Percentiles rank a stretch among this genome's conserved stretches.
Conservation (phyloP, 2,888 invertebrate species). For the Salpingus planirostris region DNA sequence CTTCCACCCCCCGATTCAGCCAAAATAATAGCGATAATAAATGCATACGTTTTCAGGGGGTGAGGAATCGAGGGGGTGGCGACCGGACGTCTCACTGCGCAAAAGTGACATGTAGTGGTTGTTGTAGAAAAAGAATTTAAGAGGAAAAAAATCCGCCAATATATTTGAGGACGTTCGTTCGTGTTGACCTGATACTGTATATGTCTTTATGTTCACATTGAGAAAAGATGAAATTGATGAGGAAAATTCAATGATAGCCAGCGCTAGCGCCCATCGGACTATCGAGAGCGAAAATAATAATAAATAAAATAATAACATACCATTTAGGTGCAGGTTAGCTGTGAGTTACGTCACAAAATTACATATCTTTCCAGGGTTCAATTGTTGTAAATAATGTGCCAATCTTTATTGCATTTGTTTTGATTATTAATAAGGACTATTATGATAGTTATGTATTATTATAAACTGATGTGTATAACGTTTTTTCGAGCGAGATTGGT, state of each 20-base stretch:
- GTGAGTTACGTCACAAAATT: conserved; percentile 35
- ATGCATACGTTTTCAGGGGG: neutral
- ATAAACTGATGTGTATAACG: conserved; percentile 10
- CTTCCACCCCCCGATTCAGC: conserved; percentile 5
- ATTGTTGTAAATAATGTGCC: conserved; percentile 43
- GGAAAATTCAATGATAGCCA: too few relatives aligned
- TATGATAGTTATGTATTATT: conserved; percentile 11
- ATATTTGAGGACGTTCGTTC: too few relatives aligned
- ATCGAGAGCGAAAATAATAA: conserved; percentile 17
- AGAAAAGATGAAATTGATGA: conserved; percentile 2
- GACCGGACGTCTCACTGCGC: conserved; percentile 1
- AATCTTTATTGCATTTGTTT: conserved; percentile 36
- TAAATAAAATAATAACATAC: too few relatives aligned
- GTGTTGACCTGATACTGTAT: conserved; percentile 30
- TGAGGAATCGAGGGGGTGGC: neutral
- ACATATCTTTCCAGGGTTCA: conserved; percentile 46
- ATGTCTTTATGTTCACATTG: conserved; percentile 30
- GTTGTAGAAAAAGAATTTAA: too few relatives aligned
- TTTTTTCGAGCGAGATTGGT: too few relatives aligned
- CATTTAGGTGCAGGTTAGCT: conserved; percentile 31
- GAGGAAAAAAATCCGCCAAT: too few relatives aligned
- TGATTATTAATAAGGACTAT: conserved; percentile 21
- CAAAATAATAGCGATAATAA: conserved; percentile 1
- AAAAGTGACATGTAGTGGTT: too few relatives aligned
- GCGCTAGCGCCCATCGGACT: too few relatives aligned